These are phyloP conservation scores for Anhinga anhinga DNA, from an alignment of 2,113 vertebrate species.

Conservation along the genomic window DNA sequence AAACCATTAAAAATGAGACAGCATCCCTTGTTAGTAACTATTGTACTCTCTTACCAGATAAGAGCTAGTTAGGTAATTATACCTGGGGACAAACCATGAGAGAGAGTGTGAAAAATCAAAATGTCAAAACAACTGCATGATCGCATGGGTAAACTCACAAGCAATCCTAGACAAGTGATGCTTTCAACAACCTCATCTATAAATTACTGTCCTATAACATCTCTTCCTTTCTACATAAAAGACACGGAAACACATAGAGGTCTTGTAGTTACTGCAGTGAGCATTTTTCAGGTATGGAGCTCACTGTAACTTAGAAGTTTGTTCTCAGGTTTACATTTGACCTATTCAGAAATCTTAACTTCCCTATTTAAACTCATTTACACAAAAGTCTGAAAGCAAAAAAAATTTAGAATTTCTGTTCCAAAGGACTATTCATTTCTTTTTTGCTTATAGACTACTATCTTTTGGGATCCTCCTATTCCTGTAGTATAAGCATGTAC, in stretches of 20 bases:
- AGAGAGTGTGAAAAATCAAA: background rate
- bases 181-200: background rate
- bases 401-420: background rate
- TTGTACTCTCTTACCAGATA: background rate
- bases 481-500: background rate
- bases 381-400: background rate
- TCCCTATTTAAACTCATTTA: background rate
- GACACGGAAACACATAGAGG: background rate
- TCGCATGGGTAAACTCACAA: background rate
- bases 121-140: background rate
- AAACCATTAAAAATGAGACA: background rate
- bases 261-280: background rate
- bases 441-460: background rate
- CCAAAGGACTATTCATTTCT: background rate
- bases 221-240: background rate
- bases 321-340: background rate
- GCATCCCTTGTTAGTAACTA: background rate
- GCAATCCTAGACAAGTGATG: background rate
- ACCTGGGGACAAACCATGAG: background rate
- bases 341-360: background rate
- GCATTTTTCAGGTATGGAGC: background rate
- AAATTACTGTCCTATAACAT: background rate
- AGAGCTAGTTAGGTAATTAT: background rate
- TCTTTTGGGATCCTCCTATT: background rate
- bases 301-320: background rate